Base-by-base conservation (phyloP, 2,113 vertebrate species). In the Isichthys henryi region DNA sequence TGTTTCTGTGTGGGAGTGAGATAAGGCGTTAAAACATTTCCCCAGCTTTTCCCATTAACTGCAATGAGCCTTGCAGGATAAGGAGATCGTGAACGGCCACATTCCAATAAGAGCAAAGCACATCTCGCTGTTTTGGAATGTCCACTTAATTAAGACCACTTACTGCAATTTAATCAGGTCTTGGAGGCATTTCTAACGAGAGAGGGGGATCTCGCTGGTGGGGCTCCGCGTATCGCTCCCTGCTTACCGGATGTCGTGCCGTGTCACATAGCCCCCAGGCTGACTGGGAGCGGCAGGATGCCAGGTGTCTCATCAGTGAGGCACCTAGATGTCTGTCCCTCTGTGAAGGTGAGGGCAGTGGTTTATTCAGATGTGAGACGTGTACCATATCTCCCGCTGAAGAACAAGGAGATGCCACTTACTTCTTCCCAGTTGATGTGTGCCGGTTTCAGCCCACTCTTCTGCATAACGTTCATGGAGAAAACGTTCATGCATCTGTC, bases 131-230 rank as follows among this genome's bases (percentile, higher is more conserved):
- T 45, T 89, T 89, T 23, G n/a, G 84, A 45, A 84, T 85, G 88
- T 89, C 80, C 88, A 89, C 88, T 84, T 84, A 89, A 89, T 89
- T 84, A 89, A 43, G 88, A 53, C 88, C 88, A 84, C 88, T 89
- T 89, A 88, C 87, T 46, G 77, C 77, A 31, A 23, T 31, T 39
- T 89, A 89, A 89, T 85, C 52, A 15, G 52, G 35, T 88, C 88
- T 86, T 86, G 35, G 56, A 86, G 66, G 85, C 56, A 50, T 85
- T 88, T 86, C 21, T 50, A 84, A 66, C 45, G 43, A 88, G 80
- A 86, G 35, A 70, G 58, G 52, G 56, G 43, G 56, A 62, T 58
- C 52, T 58, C 88, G 27, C 80, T 21, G 13, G 80, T 43, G 77
- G 10, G 17, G 35, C 77, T 21, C n/a, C 39, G 45, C 56, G 27